These are phyloP conservation scores for Cistogaster globosa DNA, from an alignment of 2,888 invertebrate genomes.

Conservation along the genomic window DNA sequence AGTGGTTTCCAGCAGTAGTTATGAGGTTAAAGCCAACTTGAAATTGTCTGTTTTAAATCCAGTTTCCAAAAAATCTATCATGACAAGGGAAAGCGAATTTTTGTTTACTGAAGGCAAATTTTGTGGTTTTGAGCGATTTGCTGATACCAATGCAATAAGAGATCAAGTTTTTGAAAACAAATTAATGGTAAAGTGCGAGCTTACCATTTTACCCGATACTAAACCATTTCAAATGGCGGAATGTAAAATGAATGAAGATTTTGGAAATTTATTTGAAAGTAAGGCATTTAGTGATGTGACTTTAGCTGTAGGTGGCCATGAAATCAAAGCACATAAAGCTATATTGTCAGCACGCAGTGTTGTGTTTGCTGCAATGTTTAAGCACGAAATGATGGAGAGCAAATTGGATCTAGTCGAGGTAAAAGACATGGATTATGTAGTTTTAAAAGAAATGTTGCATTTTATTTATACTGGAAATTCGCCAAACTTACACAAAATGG, in stretches of 20 bases:
- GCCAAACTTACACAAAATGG: not conserved
- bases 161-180: too few relatives aligned
- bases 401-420: not conserved
- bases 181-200: too few relatives aligned
- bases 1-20: too few relatives aligned
- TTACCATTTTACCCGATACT: too few relatives aligned
- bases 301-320: not conserved
- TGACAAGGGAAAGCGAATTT: too few relatives aligned
- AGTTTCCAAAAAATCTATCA: too few relatives aligned
- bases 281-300: not conserved
- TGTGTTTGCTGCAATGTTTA: not conserved
- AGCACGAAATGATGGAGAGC: not conserved
- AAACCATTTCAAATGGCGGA: not conserved
- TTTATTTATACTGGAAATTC: not conserved
- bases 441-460: not conserved
- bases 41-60: too few relatives aligned
- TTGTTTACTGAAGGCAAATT: too few relatives aligned
- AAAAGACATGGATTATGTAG: not conserved
- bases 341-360: not conserved
- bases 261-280: not conserved
- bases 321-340: not conserved
- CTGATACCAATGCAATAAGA: too few relatives aligned
- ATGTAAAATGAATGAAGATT: not conserved
- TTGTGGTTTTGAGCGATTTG: too few relatives aligned
- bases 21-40: too few relatives aligned